Percentiles rank a stretch among this genome's conserved stretches.
phyloP scores from a whole-genome alignment of 2,888 invertebrate species.

The Digitonthophagus gazella region DNA sequence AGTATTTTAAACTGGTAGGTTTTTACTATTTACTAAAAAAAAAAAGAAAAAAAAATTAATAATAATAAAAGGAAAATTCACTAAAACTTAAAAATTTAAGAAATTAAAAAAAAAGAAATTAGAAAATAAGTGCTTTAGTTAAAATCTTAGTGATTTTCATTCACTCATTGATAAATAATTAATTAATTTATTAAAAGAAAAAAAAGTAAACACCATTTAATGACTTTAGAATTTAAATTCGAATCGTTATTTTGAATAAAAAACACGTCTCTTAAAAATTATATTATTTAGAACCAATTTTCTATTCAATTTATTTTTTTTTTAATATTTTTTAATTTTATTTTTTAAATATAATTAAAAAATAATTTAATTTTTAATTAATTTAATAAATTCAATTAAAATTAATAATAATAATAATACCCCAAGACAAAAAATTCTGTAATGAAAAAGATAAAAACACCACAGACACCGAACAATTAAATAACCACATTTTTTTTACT shows the following conservation, averaged over 20 bases:
- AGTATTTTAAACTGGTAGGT: conserved; percentile 24
- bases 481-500: neutral
- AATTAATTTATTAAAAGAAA: too few relatives aligned
- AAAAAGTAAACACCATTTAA: too few relatives aligned
- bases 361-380: neutral
- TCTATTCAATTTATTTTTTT: too few relatives aligned
- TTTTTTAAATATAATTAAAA: conserved; percentile 3
- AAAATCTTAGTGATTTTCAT: conserved; percentile 18
- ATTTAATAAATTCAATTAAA: conserved; percentile 4
- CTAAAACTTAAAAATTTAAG: conserved; percentile 32
- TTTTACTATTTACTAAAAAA: conserved; percentile 19
- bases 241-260: too few relatives aligned
- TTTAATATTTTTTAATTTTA: too few relatives aligned
- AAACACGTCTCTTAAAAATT: too few relatives aligned
- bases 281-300: too few relatives aligned
- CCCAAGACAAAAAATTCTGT: conserved; percentile 4
- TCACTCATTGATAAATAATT: neutral
- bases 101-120: conserved; percentile 33
- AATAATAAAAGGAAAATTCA: conserved; percentile 28
- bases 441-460: conserved; percentile 11
- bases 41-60: conserved; percentile 30
- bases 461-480: conserved; percentile 23
- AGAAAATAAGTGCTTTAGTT: conserved; percentile 26
- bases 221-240: too few relatives aligned
- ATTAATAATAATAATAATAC: conserved; percentile 12